phyloP scores from a whole-genome alignment of 2,113 vertebrate species.

The Jacana jacana region DNA sequence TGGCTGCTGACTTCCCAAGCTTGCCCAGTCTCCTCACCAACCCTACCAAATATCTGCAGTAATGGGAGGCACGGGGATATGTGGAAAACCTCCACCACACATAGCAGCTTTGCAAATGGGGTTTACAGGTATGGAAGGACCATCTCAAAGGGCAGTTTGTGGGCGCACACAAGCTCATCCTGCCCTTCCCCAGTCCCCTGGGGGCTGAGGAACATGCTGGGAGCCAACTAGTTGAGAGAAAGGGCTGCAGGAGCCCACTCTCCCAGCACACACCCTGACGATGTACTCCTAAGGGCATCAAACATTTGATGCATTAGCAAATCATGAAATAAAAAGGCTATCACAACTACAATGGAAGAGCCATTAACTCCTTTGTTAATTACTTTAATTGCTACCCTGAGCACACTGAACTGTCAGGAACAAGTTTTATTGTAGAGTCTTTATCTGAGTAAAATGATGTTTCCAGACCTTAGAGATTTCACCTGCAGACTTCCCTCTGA shows the following conservation, averaged over 20 bases:
- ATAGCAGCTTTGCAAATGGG: not conserved
- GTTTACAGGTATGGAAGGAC: not conserved
- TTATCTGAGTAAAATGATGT: not conserved
- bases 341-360: not conserved
- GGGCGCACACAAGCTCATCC: not conserved
- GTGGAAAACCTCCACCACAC: not conserved
- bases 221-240: not conserved
- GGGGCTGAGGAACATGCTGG: not conserved
- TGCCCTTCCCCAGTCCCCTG: not conserved
- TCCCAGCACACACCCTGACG: not conserved
- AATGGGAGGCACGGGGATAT: not conserved
- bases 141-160: not conserved
- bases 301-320: not conserved
- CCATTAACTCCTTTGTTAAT: not conserved
- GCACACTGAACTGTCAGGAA: not conserved
- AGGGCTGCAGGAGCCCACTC: not conserved
- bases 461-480: not conserved
- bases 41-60: not conserved
- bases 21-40: not conserved
- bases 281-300: accelerated
- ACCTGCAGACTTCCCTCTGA: not conserved
- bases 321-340: not conserved
- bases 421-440: not conserved
- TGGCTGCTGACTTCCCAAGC: not conserved
- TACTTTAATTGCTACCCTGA: not conserved